Evolutionary conservation across 2,797 vertebrate species (phyloP), one percentile per base, ranked within the genome.

Genomic region (Epinephelus coioides): DNA sequence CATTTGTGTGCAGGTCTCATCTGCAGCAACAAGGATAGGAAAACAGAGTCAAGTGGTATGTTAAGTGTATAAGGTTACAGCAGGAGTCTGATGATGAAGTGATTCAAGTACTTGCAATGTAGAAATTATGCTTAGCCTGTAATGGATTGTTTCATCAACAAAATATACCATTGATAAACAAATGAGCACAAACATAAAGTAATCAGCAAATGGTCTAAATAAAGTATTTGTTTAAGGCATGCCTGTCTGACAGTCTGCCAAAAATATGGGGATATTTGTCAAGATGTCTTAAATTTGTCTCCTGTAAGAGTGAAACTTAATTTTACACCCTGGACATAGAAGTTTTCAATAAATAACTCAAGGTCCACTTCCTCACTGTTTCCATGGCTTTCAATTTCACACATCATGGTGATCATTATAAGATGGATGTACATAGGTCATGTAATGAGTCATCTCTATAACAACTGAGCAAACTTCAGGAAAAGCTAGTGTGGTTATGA

Each of bases 381-480:
- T 19, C 12, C 5, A 59, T 40, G 23, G 15, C 17, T 62, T 49
- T 43, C 10, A 38, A 23, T 34, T 8, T 9, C 49, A 25, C 30
- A 54, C 10, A 13, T 66, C 34, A 10, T 6, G 19, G 46, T 23
- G 60, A 23, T 73, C 30, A 73, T 25, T n/a, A 69, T 34, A 5
- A 73, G 63, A 34, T 55, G 38, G 46, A 43, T 27, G 43, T 55
- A 15, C 15, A 50, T 18, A 6, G 3, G 19, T 50, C 40, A 55
- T 5, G 0, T 21, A 17, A 67, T 27, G 43, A 67, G 63, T 64
- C 63, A 72, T 49, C 59, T 65, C 38, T 34, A 67, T 8, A 8
- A 76, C 21, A 69, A 66, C n/a, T 21, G 57, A 76, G 27, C 62
- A 60, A 34, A 73, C 43, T 64, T 25, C 34, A 73, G 9, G 15